A percentile compares a stretch with the other conserved stretches of the same genome.
Evolutionary conservation across 1,140 invertebrate genomes (phyloP).

Genomic region (Temnothorax longispinosus): DNA sequence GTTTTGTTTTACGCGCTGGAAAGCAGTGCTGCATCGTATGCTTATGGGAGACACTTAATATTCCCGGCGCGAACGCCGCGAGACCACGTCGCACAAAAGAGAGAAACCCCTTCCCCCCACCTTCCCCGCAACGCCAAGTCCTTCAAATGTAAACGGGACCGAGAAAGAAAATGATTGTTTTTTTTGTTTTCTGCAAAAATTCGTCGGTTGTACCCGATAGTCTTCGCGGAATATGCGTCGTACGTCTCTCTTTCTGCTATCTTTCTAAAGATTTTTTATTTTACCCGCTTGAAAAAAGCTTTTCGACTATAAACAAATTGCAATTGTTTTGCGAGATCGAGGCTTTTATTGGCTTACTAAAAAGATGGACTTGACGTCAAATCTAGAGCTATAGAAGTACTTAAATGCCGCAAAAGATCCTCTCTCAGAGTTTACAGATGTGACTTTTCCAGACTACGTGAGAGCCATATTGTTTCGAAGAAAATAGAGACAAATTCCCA

Average conservation of each 20-base stretch:
- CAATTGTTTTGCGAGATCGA: not conserved
- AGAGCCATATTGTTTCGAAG: not conserved
- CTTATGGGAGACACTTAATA: slow-evolving; percentile 15
- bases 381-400: not conserved
- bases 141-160: not conserved
- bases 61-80: not conserved
- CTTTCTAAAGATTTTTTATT: not conserved
- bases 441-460: not conserved
- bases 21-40: slow-evolving; percentile 39
- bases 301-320: not conserved
- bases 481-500: too few relatives aligned
- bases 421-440: not conserved
- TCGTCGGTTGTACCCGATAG: not conserved
- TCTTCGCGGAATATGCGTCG: not conserved
- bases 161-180: not conserved
- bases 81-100: not conserved
- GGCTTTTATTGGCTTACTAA: not conserved
- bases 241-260: not conserved
- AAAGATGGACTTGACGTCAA: not conserved
- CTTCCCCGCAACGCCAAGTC: not conserved
- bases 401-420: not conserved
- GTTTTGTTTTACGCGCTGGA: slow-evolving; percentile 51
- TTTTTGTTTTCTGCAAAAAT: not conserved
- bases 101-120: not conserved
- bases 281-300: not conserved